phyloP scores from a whole-genome alignment of 2,888 invertebrate species.

The Sceliomorpha sp. region DNA sequence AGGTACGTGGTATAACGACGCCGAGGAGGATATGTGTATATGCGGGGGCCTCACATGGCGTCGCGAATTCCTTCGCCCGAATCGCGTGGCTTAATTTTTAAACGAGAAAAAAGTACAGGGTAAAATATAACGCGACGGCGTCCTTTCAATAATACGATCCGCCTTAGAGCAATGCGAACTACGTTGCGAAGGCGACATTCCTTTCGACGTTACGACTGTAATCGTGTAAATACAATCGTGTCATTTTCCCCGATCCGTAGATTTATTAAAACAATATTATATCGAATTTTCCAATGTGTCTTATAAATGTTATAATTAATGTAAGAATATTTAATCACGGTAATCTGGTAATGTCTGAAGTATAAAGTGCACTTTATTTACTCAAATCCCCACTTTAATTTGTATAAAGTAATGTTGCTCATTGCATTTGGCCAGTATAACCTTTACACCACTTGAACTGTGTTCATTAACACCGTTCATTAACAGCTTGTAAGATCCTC shows the following conservation, averaged over 20 bases:
- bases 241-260: too few species aligned
- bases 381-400: too few species aligned
- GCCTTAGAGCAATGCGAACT: too few species aligned
- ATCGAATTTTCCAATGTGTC: too few species aligned
- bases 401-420: neutral
- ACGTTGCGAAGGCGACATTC: too few species aligned
- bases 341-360: too few species aligned
- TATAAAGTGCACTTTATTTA: too few species aligned
- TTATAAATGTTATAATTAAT: too few species aligned
- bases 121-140: neutral
- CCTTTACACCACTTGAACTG: neutral
- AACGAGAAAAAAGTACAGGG: neutral
- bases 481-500: neutral
- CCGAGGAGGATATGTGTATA: constrained; percentile 36
- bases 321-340: too few species aligned
- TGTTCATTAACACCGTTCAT: neutral
- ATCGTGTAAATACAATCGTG: too few species aligned
- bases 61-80: constrained; percentile 55
- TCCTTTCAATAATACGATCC: neutral
- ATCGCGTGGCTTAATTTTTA: constrained; percentile 17
- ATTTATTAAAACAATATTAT: too few species aligned
- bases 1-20: constrained; percentile 21
- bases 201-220: too few species aligned
- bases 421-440: constrained; percentile 1
- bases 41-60: constrained; percentile 58